These are phyloP conservation scores for Alcedo atthis DNA, from an alignment of 2,797 vertebrate species.

Conservation along the genomic window DNA sequence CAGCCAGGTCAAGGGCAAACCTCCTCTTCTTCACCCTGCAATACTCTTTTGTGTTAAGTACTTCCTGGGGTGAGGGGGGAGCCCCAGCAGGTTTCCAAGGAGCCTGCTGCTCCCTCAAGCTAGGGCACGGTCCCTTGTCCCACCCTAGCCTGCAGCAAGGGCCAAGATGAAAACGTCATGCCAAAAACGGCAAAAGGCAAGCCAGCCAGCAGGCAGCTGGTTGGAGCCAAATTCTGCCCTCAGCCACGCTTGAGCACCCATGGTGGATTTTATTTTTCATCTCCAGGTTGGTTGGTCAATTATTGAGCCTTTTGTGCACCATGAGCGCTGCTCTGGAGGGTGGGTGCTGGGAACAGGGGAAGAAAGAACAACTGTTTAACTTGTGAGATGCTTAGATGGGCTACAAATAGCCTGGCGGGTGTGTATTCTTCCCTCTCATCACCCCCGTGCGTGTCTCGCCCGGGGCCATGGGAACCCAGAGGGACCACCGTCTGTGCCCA, in stretches of 20 bases:
- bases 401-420: constrained; percentile 36
- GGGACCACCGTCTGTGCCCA: constrained; percentile 65
- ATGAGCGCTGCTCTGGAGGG: neutral
- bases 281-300: neutral
- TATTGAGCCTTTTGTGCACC: neutral
- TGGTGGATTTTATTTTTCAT: neutral
- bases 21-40: rapidly evolving
- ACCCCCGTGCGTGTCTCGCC: constrained; percentile 20
- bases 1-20: neutral
- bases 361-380: constrained; percentile 59
- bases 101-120: neutral
- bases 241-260: neutral
- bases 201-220: neutral
- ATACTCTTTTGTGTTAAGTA: rapidly evolving
- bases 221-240: neutral
- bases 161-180: neutral
- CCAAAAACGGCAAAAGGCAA: neutral
- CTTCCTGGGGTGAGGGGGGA: neutral
- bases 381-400: constrained; percentile 56
- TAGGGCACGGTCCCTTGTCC: neutral
- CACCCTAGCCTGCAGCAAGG: neutral
- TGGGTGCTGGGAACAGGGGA: constrained; percentile 8
- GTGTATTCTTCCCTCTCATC: constrained; percentile 6
- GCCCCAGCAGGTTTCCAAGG: neutral
- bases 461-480: constrained; percentile 47